Evolutionary conservation across 2,888 invertebrate genomes (phyloP), one percentile per base, ranked within the genome.

Genomic region (Rhingia campestris): DNA sequence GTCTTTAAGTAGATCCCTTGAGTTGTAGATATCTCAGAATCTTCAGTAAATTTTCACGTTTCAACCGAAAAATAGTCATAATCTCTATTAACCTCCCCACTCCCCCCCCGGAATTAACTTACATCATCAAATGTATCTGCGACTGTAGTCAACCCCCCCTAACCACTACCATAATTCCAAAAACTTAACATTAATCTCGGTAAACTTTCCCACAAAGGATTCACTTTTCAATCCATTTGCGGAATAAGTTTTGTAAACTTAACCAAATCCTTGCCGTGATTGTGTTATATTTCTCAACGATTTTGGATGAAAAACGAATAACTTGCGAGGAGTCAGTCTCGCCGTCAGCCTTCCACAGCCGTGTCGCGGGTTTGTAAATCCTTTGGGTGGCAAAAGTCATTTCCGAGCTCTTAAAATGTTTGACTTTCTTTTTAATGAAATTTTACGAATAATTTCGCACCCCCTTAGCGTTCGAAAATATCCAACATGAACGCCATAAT

Each of bases 401-500:
- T 79, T 82, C 7, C n/a, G 7, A 37, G 58, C 63, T 73, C 49
- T 66, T 63, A 67, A 53, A 39, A 43, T 73, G 49, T 61, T 81
- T 41, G 63, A 63, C 69, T 77, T 77, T 77, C 45, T 63, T 77
- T 82, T 63, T 82, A 79, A 79, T 73, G 67, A 79, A 79, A 79
- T 73, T 74, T 74, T 45, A 64, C 37, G 51, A 69, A 82, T 74
- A 69, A 74, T 64, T 74, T 56, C 41, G 39, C 49, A 61, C 54
- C 58, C 58, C 47, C 45, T 66, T 59, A 37, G 64, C 47, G 37
- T 14, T 7, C 22, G 6, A 10, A 47, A 66, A 66, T 70, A 64
- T 45, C 35, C 70, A 53, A 63, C 43, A 67, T 45, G 70, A 47
- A 22, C 39, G 39, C 0, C 47, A 47, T 47, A 56, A 69, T 69